Base-by-base conservation (phyloP, 2,797 vertebrate species). In the Acrossocheilus fasciatus region DNA sequence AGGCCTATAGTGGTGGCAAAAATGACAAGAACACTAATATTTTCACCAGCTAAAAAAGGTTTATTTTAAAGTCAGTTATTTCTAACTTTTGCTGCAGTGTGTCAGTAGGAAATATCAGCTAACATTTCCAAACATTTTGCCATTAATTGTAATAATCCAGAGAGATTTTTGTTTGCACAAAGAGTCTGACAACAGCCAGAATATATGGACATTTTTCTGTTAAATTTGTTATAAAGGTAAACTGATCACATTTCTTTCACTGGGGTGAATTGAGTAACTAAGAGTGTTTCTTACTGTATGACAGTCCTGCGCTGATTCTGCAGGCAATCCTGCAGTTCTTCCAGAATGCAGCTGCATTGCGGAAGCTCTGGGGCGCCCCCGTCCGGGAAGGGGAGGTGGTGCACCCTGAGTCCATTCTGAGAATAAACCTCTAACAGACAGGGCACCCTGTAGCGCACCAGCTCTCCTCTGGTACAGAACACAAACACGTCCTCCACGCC, bases 401-500 rank as follows among this genome's bases (percentile, higher is more conserved):
- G 97, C 72, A 97, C 95, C 0, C 87, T 86, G 88, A 98, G 92
- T 82, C 96, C 97, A 0, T 86, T 90, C 89, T 95, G 95, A 4
- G 88, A 89, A 92, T 98, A 98, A 52, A 93, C 69, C 23, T 97
- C 96, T 80, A 97, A 83, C 62, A 99, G 95, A 86, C 95, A 95
- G 47, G 97, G 97, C 1, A 98, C 97, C 82, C 96, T 87, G 86
- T 98, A 98, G 88, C 95, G 97, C 75, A 91, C 91, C 30, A 99
- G 95, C 87, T 99, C 97, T 43, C 96, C 96, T 91, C 95, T 94
- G 88, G 97, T 98, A 93, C 97, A 98, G 90, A 98, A 96, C 87
- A 98, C 97, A 93, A 98, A 98, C 88, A 98, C 86, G 4, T 98
- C 97, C 92, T 96, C 94, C 83, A 96, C 95, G 6, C 95, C 96